Evolutionary conservation across 2,797 vertebrate species (phyloP).

Genomic region (Acanthis flammea): DNA sequence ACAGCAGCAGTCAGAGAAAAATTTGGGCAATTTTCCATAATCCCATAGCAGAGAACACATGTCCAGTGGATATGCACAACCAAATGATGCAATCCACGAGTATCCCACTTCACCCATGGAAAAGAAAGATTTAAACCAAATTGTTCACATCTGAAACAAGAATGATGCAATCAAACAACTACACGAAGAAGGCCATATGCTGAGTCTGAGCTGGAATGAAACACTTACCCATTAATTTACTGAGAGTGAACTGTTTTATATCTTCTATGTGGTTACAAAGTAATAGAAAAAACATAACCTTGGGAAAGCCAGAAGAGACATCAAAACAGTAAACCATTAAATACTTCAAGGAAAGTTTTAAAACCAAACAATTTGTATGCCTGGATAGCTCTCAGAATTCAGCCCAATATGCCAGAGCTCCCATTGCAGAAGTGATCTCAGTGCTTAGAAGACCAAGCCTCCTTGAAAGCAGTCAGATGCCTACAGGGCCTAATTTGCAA

Average conservation of each 20-base stretch:
- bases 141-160: background rate
- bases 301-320: background rate
- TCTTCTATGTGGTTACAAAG: background rate
- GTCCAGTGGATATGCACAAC: background rate
- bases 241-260: background rate
- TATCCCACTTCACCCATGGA: background rate
- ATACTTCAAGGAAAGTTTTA: background rate
- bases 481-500: background rate
- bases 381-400: background rate
- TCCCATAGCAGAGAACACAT: background rate
- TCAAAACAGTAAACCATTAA: background rate
- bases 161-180: background rate
- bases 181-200: background rate
- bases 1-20: background rate
- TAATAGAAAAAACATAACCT: background rate
- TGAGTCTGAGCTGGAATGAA: background rate
- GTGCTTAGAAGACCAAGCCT: background rate
- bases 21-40: background rate
- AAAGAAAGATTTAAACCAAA: background rate
- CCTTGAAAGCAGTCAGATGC: background rate
- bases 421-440: background rate
- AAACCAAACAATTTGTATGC: background rate
- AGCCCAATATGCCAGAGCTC: background rate
- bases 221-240: background rate
- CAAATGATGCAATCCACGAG: rapidly evolving